Conservation (phyloP, 1,140 invertebrate species). For the Belonocnema kinseyi region DNA sequence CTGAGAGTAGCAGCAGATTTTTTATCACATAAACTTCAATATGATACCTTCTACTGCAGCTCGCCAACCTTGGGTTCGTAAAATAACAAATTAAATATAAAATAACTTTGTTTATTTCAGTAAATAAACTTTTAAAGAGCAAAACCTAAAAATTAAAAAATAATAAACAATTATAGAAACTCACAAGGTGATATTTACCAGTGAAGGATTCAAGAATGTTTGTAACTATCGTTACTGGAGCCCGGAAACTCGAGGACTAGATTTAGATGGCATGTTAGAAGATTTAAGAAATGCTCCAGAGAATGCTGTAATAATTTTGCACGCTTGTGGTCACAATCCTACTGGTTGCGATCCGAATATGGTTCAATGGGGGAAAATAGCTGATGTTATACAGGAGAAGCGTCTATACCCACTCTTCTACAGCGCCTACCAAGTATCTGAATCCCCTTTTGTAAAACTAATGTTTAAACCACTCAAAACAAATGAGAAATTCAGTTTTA, state of each 20-base stretch:
- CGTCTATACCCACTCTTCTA: slow-evolving; percentile 95
- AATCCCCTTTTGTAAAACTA: slow-evolving; percentile 15
- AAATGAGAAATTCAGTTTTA: neutral
- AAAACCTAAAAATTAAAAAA: neutral
- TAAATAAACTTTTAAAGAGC: neutral
- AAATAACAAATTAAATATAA: slow-evolving; percentile 36
- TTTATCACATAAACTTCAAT: slow-evolving; percentile 84
- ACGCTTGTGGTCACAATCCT: slow-evolving; percentile 98
- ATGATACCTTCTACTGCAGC: slow-evolving; percentile 91
- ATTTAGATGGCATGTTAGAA: slow-evolving; percentile 89
- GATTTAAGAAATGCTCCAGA: slow-evolving; percentile 90
- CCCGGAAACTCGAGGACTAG: slow-evolving; percentile 82
- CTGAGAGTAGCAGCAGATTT: slow-evolving; percentile 94
- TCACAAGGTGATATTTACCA: slow-evolving; percentile 91
- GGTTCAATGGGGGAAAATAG: slow-evolving; percentile 90
- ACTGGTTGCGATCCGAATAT: slow-evolving; percentile 94
- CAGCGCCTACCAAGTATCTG: slow-evolving; percentile 90
- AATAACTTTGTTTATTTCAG: too few relatives aligned
- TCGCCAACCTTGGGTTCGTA: slow-evolving; percentile 95
- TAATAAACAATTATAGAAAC: slow-evolving; percentile 81
- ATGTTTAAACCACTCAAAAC: too few relatives aligned
- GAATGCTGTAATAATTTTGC: slow-evolving; percentile 93
- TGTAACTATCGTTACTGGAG: slow-evolving; percentile 96
- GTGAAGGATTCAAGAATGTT: slow-evolving; percentile 90
- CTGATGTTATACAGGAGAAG: slow-evolving; percentile 85